Conservation (phyloP, 2,797 vertebrate species). For the Pseudochromis fuscus region DNA sequence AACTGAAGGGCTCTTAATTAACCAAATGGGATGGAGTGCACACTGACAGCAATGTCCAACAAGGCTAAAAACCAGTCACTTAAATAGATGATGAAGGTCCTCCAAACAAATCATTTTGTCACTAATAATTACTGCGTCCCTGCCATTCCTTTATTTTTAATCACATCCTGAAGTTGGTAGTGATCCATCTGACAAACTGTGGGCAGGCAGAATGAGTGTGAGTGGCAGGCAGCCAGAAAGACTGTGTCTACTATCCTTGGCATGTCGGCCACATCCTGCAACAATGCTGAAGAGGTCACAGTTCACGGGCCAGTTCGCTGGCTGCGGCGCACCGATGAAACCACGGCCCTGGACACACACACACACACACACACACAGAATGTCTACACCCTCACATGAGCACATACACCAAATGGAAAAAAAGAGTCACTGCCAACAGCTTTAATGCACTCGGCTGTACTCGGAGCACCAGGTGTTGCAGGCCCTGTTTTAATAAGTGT, state of each 20-base stretch:
- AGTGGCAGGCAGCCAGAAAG: conserved; percentile 65
- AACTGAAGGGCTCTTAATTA: conserved; percentile 24
- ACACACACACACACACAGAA: not conserved
- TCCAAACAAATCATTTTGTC: not conserved
- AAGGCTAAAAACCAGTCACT: conserved; percentile 18
- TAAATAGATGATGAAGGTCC: not conserved
- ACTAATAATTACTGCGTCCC: conserved; percentile 4
- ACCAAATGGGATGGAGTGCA: conserved; percentile 11
- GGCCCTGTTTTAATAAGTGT: conserved; percentile 63
- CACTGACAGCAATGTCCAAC: conserved; percentile 7
- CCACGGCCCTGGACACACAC: conserved; percentile 6
- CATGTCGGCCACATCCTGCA: conserved; percentile 72
- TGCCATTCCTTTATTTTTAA: conserved; percentile 25
- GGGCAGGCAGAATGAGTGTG: conserved; percentile 28
- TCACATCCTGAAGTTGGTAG: conserved; percentile 13
- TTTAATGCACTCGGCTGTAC: conserved; percentile 41
- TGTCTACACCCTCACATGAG: conserved; percentile 42
- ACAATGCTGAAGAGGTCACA: conserved; percentile 57
- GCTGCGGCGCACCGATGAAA: conserved; percentile 45
- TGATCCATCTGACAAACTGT: conserved; percentile 27
- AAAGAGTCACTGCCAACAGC: conserved; percentile 55
- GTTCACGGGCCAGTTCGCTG: conserved; percentile 60
- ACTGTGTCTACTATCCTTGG: conserved; percentile 73
- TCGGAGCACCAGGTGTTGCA: conserved; percentile 62
- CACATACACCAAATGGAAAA: conserved; percentile 57